These are phyloP conservation scores for Euclidia mi DNA, from an alignment of 2,888 invertebrate species.

Conservation along the genomic window DNA sequence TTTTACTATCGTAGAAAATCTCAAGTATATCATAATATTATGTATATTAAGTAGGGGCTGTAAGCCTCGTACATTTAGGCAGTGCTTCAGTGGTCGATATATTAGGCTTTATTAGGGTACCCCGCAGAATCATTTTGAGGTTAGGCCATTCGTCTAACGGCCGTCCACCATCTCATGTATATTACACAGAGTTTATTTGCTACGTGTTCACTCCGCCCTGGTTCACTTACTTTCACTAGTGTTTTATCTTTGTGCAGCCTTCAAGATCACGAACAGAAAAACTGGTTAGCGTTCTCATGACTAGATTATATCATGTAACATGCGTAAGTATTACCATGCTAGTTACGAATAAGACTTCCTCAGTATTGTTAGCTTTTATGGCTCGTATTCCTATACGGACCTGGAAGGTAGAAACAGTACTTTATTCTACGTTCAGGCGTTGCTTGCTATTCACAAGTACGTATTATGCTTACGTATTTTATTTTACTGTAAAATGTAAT, in stretches of 20 bases:
- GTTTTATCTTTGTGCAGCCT: slow-evolving; percentile 64
- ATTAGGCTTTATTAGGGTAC: slow-evolving; percentile 44
- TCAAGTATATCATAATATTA: slow-evolving; percentile 20
- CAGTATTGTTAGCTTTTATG: too few relatives aligned
- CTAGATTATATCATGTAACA: slow-evolving; percentile 49
- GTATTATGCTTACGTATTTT: too few relatives aligned
- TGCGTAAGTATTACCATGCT: slow-evolving; percentile 19
- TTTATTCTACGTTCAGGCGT: too few relatives aligned
- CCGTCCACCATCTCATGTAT: slow-evolving; percentile 38
- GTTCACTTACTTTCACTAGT: slow-evolving; percentile 68
- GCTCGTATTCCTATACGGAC: too few relatives aligned
- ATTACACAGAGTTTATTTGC: slow-evolving; percentile 50
- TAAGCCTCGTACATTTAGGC: slow-evolving; percentile 16
- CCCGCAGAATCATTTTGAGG: slow-evolving; percentile 43
- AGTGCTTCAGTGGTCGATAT: slow-evolving; percentile 23
- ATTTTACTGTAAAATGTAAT: too few relatives aligned
- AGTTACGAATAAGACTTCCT: neutral
- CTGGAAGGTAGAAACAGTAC: too few relatives aligned
- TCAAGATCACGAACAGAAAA: slow-evolving; percentile 60
- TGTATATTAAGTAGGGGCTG: slow-evolving; percentile 27
- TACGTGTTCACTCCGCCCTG: slow-evolving; percentile 45
- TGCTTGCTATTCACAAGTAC: too few relatives aligned
- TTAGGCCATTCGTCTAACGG: slow-evolving; percentile 46
- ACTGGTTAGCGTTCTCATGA: slow-evolving; percentile 62
- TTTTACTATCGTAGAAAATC: slow-evolving; percentile 14